Evolutionary conservation across 2,888 invertebrate species (phyloP), one percentile per base, ranked within the genome.

Genomic region (Helobdella robusta): DNA sequence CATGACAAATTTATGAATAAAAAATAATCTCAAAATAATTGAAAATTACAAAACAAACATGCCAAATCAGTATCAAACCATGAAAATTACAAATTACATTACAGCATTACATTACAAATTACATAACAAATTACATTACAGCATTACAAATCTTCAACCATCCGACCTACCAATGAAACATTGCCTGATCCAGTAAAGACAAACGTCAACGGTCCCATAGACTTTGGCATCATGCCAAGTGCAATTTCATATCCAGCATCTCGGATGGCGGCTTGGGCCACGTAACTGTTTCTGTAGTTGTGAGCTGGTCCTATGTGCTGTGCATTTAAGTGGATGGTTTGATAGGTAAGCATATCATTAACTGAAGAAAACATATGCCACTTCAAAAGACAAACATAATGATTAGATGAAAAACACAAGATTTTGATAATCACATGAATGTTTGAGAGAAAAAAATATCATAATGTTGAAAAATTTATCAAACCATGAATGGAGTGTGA

Each of bases 181-280:
- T 97, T 97, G 23, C 97, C 97, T 4, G 91, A 89, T 6, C 98
- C 98, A 8, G 97, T 94, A 77, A 99, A 99, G 0, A 99, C 89
- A 79, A 98, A 93, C 0, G 94, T 94, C 60, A 98, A 81, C 0
- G 97, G 97, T 1, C 98, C 98, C 60, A 99, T 86, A 0, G 97
- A 97, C 79, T 90, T 89, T 1, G 98, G 98, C 92, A 99, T 91
- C 83, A 91, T 87, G 64, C 86, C 89, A 62, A 99, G 81, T 0
- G 97, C 86, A 59, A 99, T 92, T 82, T 98, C 97, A 79, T 99
- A 99, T 0, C 98, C 98, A n/a, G 94, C 92, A 78, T 98, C 98
- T 23, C 98, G 84, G 50, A 99, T 89, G 0, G 95, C 92, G 79
- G 98, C 97, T 32, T 90, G 85, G 0, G 97, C 97, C 91, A 95